These are phyloP conservation scores for Pachycephus smyrnensis DNA, from an alignment of 2,888 invertebrate species.

Conservation along the genomic window DNA sequence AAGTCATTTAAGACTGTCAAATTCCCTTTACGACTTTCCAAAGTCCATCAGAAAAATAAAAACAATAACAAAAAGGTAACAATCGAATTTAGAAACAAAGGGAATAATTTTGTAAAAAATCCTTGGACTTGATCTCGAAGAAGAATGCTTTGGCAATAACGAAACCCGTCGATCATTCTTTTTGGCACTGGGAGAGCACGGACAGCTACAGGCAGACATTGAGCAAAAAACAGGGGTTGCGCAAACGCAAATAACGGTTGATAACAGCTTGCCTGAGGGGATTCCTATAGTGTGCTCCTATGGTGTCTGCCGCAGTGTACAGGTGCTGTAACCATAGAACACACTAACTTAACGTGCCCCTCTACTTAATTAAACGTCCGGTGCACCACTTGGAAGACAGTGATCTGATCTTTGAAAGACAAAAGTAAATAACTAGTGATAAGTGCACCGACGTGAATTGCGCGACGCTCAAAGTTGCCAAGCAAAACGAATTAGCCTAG, in stretches of 20 bases:
- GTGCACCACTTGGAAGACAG: not conserved
- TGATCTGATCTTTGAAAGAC: too few relatives aligned
- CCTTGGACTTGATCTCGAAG: not conserved
- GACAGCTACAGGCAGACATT: constrained; percentile 22
- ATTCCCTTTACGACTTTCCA: not conserved
- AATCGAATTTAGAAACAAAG: not conserved
- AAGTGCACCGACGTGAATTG: not conserved
- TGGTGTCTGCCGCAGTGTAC: constrained; percentile 73
- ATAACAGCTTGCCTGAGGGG: constrained; percentile 80
- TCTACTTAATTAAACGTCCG: constrained; percentile 40
- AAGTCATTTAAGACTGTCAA: not conserved
- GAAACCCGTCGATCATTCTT: constrained; percentile 22
- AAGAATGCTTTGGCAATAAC: constrained; percentile 31
- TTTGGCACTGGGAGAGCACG: constrained; percentile 23
- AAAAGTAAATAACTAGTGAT: too few relatives aligned
- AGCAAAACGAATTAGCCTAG: not conserved
- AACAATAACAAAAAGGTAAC: not conserved
- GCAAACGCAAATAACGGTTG: constrained; percentile 64
- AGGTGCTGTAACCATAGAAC: constrained; percentile 80
- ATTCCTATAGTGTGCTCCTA: constrained; percentile 76
- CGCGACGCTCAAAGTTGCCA: not conserved
- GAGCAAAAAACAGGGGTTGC: constrained; percentile 37
- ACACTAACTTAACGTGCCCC: constrained; percentile 57
- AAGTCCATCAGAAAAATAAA: too few relatives aligned
- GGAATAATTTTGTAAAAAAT: not conserved